A percentile compares a stretch with the other conserved stretches of the same genome.
Evolutionary conservation across 2,888 invertebrate species (phyloP).

Genomic region (Xanthorhoe designata): DNA sequence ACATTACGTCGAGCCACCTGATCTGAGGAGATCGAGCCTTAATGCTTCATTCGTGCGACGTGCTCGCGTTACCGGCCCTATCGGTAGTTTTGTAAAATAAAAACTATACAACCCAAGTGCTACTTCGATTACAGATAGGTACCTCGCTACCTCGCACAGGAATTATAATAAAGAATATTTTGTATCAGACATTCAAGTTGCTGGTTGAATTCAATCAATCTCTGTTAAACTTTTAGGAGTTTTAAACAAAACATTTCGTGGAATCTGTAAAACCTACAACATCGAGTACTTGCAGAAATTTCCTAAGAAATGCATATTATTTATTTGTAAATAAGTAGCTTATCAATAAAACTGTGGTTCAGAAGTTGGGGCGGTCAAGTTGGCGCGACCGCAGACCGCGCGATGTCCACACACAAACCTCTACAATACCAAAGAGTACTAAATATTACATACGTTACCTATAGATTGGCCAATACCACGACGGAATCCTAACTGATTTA

Average conservation of each 20-base stretch:
- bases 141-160: conserved; percentile 6
- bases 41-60: conserved; percentile 72
- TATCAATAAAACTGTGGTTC: conserved; percentile 38
- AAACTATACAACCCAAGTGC: conserved; percentile 45
- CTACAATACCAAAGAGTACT: conserved; percentile 21
- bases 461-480: conserved; percentile 16
- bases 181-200: background rate
- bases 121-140: conserved; percentile 39
- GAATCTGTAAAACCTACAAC: background rate
- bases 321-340: conserved; percentile 26
- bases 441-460: conserved; percentile 1
- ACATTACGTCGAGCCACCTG: conserved; percentile 78
- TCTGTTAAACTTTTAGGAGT: background rate
- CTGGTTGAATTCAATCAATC: background rate
- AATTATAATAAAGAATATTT: conserved; percentile 9
- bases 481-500: conserved; percentile 3
- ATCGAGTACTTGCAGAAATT: background rate
- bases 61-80: conserved; percentile 55
- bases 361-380: conserved; percentile 35
- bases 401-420: conserved; percentile 34
- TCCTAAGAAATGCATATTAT: conserved; percentile 4
- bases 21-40: conserved; percentile 64
- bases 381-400: conserved; percentile 38
- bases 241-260: background rate
- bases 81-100: conserved; percentile 55